phyloP scores from a whole-genome alignment of 2,113 vertebrate genomes.

The Anolis sagrei region DNA sequence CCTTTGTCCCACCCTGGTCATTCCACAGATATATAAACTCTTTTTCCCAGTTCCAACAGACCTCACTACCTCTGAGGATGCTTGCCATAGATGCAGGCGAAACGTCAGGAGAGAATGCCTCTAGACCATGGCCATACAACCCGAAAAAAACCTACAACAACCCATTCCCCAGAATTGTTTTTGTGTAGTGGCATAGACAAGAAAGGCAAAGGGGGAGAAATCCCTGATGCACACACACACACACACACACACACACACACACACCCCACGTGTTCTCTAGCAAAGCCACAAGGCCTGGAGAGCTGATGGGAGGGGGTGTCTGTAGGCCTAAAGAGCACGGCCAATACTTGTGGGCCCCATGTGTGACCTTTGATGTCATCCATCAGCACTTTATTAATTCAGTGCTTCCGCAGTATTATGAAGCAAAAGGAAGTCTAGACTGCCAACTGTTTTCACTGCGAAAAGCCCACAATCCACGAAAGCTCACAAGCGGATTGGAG shows the following conservation, averaged over 20 bases:
- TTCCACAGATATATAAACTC: too few species aligned
- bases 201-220: not conserved
- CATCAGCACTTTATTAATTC: not conserved
- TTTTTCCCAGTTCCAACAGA: too few species aligned
- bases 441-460: not conserved
- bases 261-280: not conserved
- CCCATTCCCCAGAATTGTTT: not conserved
- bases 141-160: too few species aligned
- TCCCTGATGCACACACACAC: not conserved
- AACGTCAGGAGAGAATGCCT: too few species aligned
- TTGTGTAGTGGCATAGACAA: not conserved
- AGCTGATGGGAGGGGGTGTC: not conserved
- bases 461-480: not conserved
- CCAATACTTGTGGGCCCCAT: not conserved
- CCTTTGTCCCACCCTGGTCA: too few species aligned
- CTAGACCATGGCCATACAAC: too few species aligned
- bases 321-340: not conserved
- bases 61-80: too few species aligned
- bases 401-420: not conserved
- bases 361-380: not conserved
- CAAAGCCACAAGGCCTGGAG: too few species aligned
- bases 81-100: too few species aligned
- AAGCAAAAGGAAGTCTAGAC: not conserved
- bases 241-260: not conserved
- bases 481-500: not conserved